Conservation (phyloP, 2,888 invertebrate species). For the Drosophila kuntzei region DNA sequence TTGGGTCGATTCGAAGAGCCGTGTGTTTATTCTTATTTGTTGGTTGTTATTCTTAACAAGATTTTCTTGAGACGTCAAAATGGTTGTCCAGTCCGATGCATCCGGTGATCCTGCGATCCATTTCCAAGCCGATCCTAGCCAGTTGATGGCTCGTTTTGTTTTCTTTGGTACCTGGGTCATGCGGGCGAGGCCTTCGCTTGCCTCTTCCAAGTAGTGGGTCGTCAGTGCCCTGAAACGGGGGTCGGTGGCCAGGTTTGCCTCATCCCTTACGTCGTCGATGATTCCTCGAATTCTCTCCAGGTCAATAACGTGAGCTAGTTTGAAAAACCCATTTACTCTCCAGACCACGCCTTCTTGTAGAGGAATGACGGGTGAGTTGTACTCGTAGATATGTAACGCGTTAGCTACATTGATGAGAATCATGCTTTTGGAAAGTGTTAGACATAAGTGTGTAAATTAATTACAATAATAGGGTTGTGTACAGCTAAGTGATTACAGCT, state of each 20-base stretch:
- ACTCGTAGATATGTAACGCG: too few species aligned
- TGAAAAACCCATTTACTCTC: slow-evolving; percentile 3
- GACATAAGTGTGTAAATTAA: too few species aligned
- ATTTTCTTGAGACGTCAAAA: not conserved
- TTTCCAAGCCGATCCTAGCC: slow-evolving; percentile 9
- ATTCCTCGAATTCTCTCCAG: not conserved
- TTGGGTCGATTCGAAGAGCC: slow-evolving; percentile 6
- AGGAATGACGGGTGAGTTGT: too few species aligned
- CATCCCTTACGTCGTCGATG: too few species aligned
- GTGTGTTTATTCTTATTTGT: not conserved
- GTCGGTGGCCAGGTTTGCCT: not conserved
- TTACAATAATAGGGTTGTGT: too few species aligned
- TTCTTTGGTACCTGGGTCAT: not conserved
- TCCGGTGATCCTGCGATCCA: not conserved
- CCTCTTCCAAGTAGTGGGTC: not conserved
- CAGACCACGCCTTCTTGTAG: slow-evolving; percentile 2
- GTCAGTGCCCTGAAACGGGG: not conserved
- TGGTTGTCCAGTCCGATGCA: slow-evolving; percentile 1
- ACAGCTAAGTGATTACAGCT: too few species aligned
- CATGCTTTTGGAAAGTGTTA: too few species aligned
- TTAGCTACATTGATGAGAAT: too few species aligned
- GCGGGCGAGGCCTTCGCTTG: not conserved
- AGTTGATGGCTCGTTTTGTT: not conserved
- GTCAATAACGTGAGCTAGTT: slow-evolving; percentile 4
- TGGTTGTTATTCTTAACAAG: not conserved